phyloP scores from a whole-genome alignment of 2,797 vertebrate genomes.

The Notolabrus celidotus region DNA sequence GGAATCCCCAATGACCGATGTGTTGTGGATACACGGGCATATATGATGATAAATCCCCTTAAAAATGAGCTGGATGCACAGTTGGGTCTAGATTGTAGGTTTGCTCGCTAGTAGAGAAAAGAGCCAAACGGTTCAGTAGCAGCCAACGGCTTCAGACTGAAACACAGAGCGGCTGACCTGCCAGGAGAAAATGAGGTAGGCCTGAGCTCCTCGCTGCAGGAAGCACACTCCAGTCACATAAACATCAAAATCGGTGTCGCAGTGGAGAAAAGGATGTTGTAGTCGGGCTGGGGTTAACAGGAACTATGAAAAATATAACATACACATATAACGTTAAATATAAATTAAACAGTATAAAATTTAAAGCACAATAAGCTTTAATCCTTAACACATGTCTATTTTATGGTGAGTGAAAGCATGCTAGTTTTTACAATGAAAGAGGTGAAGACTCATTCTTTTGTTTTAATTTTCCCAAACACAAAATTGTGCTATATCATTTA shows the following conservation, averaged over 20 bases:
- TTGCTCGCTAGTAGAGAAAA: constrained; percentile 93
- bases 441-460: neutral
- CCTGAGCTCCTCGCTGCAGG: constrained; percentile 79
- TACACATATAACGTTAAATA: neutral
- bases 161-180: constrained; percentile 82
- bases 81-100: constrained; percentile 87
- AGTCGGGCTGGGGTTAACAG: constrained; percentile 32
- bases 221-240: constrained; percentile 73
- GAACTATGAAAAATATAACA: constrained; percentile 8
- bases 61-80: constrained; percentile 83
- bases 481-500: neutral
- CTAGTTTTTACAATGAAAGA: neutral
- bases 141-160: constrained; percentile 91
- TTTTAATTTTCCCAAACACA: neutral
- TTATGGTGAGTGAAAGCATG: neutral
- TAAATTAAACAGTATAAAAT: neutral
- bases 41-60: constrained; percentile 70
- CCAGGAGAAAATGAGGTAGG: constrained; percentile 84
- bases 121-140: constrained; percentile 94
- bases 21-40: constrained; percentile 72
- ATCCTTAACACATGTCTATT: neutral
- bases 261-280: constrained; percentile 64
- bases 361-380: neutral
- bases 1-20: constrained; percentile 80
- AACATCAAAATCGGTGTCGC: constrained; percentile 79